Evolutionary conservation across 2,113 vertebrate genomes (phyloP).

Genomic region (Mormyrus lacerda): DNA sequence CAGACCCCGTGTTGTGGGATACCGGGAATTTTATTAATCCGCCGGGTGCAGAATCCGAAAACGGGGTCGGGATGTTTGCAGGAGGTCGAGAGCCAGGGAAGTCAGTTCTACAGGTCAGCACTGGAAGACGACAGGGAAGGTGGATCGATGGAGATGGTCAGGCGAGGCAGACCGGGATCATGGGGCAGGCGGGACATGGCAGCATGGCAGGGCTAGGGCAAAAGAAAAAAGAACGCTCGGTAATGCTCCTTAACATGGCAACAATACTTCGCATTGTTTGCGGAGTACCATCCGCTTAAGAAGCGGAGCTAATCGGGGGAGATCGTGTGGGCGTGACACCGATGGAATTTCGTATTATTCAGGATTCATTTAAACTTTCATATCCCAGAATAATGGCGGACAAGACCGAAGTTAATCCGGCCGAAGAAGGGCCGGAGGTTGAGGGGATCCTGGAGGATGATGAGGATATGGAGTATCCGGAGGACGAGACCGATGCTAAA

Average conservation of each 20-base stretch:
- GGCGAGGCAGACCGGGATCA: background rate
- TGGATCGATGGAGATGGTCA: background rate
- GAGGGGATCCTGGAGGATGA: background rate
- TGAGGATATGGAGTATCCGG: background rate
- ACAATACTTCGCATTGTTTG: too few species aligned
- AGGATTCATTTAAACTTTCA: background rate
- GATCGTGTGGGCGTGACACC: background rate
- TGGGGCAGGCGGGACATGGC: too few species aligned
- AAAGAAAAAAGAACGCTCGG: background rate
- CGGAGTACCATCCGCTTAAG: too few species aligned
- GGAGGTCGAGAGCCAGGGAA: background rate
- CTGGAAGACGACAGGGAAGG: background rate
- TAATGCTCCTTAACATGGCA: background rate
- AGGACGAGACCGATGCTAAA: slow-evolving; percentile 60
- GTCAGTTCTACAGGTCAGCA: background rate
- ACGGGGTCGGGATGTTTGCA: background rate
- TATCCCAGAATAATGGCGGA: background rate
- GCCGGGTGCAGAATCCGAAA: background rate
- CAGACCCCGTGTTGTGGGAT: background rate
- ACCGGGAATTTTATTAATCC: background rate
- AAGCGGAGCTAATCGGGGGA: background rate
- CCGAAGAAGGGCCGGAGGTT: background rate
- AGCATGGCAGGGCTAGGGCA: too few species aligned
- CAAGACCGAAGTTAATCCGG: slow-evolving; percentile 30
- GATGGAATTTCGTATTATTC: background rate